These are phyloP conservation scores for Cyanoramphus novaezelandiae DNA, from an alignment of 2,113 vertebrate genomes.

Conservation along the genomic window DNA sequence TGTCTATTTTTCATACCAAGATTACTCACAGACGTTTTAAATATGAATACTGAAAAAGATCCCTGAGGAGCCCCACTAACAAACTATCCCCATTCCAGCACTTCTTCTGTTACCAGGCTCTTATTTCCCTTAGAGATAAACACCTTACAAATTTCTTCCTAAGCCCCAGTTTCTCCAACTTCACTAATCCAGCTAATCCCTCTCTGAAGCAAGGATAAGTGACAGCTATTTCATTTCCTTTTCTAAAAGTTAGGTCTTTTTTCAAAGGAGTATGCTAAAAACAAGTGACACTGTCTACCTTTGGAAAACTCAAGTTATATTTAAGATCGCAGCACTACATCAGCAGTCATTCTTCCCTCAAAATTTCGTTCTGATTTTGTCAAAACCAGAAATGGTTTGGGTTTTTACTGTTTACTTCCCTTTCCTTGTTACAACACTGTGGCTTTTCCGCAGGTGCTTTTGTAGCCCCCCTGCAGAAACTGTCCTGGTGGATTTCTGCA, in stretches of 20 bases:
- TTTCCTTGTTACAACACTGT: not conserved
- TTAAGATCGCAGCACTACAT: not conserved
- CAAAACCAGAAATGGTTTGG: not conserved
- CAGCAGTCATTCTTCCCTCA: not conserved
- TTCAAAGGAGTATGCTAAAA: constrained; percentile 20
- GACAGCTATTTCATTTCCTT: not conserved
- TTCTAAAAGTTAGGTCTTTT: not conserved
- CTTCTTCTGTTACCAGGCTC: not conserved
- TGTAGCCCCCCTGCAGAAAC: not conserved
- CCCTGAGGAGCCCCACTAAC: not conserved
- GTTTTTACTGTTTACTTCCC: accelerated
- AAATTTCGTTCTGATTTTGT: not conserved
- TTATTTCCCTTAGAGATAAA: constrained; percentile 14
- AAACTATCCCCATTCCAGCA: not conserved
- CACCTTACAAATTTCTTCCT: not conserved
- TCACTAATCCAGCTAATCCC: constrained; percentile 42
- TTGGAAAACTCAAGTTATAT: not conserved
- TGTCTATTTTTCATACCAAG: not conserved
- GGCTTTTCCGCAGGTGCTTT: not conserved
- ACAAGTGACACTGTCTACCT: not conserved
- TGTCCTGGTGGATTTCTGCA: not conserved
- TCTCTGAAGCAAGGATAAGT: constrained; percentile 28
- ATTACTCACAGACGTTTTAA: not conserved
- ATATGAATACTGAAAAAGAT: not conserved
- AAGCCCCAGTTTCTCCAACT: not conserved